Evolutionary conservation across 2,797 vertebrate genomes (phyloP).

Genomic region (Pangasius larnaudii): DNA sequence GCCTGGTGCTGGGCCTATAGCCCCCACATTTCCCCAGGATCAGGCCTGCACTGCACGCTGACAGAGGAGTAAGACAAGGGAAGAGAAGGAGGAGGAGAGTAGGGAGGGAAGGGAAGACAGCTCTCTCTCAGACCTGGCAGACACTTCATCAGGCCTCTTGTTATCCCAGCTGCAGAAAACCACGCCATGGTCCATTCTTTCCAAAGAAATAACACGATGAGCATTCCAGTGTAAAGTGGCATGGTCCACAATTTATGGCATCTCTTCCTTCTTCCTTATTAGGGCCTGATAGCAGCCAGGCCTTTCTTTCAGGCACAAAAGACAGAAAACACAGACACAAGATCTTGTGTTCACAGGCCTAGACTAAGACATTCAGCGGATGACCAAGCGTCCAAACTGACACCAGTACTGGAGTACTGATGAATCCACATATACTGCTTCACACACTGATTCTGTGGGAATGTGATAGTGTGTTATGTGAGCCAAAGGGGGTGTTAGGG

Average conservation of each 20-base stretch:
- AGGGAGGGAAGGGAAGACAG: conserved; percentile 60
- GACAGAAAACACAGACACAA: conserved; percentile 12
- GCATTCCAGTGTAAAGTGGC: conserved; percentile 74
- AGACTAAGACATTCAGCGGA: neutral
- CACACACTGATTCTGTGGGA: conserved; percentile 24
- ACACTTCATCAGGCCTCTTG: conserved; percentile 71
- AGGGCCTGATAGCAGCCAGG: conserved; percentile 36
- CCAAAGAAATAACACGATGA: conserved; percentile 74
- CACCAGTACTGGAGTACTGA: neutral
- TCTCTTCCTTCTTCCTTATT: conserved; percentile 62
- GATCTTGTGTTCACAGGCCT: conserved; percentile 17
- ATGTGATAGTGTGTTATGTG: conserved; percentile 23
- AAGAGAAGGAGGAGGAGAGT: conserved; percentile 18
- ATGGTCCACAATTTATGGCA: conserved; percentile 67
- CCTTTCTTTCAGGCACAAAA: neutral
- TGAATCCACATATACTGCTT: conserved; percentile 15
- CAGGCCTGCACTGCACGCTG: conserved; percentile 37
- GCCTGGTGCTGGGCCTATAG: conserved; percentile 60
- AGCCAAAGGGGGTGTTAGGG: conserved; percentile 27
- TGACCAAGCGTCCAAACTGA: conserved; percentile 15
- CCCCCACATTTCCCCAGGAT: conserved; percentile 65
- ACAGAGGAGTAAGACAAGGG: neutral
- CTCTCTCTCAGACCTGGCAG: conserved; percentile 68
- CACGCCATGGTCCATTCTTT: conserved; percentile 69
- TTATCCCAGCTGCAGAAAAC: conserved; percentile 76